Evolutionary conservation across 2,888 invertebrate species (phyloP).

Genomic region (Apamea crenata): DNA sequence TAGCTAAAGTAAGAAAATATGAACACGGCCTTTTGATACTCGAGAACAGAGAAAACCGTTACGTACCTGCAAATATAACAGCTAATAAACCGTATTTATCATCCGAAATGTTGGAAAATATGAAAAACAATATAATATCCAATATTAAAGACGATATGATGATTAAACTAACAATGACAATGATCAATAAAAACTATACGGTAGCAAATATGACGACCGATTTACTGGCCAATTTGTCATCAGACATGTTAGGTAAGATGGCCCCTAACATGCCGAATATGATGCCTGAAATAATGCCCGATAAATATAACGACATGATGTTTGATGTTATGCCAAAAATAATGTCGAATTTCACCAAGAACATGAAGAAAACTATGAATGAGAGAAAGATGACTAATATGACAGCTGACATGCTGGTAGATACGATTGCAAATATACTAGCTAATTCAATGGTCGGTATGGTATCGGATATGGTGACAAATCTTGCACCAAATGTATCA

Average conservation of each 20-base stretch:
- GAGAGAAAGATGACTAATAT: conserved; percentile 32
- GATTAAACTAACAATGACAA: conserved; percentile 55
- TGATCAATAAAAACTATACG: conserved; percentile 53
- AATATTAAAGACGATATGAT: conserved; percentile 57
- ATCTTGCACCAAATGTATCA: conserved; percentile 31
- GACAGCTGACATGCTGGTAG: conserved; percentile 47
- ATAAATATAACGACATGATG: conserved; percentile 40
- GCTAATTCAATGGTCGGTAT: conserved; percentile 52
- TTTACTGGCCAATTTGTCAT: conserved; percentile 48
- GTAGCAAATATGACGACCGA: conserved; percentile 49
- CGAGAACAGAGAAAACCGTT: conserved; percentile 73
- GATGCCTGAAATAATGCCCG: conserved; percentile 50
- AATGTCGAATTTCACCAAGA: conserved; percentile 43
- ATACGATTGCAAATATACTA: conserved; percentile 52
- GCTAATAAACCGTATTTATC: conserved; percentile 44
- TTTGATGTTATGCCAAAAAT: conserved; percentile 41
- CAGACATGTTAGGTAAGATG: conserved; percentile 38
- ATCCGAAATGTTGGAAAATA: conserved; percentile 35
- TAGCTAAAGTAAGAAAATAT: conserved; percentile 73
- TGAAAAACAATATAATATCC: conserved; percentile 57
- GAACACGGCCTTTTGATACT: conserved; percentile 78
- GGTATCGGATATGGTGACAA: conserved; percentile 43
- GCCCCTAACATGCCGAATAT: conserved; percentile 48
- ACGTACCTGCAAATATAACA: conserved; percentile 72
- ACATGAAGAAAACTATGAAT: conserved; percentile 27